A percentile compares a stretch with the other conserved stretches of the same genome.
Conservation (phyloP, 2,888 invertebrate genomes). For the Sipunculus nudus region DNA sequence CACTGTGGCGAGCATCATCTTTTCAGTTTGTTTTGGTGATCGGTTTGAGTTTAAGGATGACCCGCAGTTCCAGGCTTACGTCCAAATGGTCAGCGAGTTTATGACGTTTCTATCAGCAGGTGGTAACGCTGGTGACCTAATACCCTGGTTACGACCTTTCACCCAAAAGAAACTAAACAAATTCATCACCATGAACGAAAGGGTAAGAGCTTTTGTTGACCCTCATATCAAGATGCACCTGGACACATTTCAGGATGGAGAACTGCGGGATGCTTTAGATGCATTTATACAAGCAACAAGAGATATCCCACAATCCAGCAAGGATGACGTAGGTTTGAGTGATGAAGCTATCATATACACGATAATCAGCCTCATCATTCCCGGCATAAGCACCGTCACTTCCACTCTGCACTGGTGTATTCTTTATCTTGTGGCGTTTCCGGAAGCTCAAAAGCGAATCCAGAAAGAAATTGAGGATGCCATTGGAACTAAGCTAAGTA, state of each 20-base stretch:
- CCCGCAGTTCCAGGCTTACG: no score
- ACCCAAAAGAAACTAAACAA: conserved; percentile 43
- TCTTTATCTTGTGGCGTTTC: conserved; percentile 50
- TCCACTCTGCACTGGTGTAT: conserved; percentile 54
- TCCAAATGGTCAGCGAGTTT: no score
- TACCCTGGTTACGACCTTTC: conserved; percentile 55
- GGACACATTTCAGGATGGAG: conserved; percentile 44
- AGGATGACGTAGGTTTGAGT: conserved; percentile 46
- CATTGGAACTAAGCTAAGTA: conserved; percentile 43
- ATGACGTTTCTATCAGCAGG: no score
- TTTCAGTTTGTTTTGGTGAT: no score
- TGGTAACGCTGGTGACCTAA: conserved; percentile 56
- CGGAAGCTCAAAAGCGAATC: conserved; percentile 48
- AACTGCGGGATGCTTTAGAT: conserved; percentile 55
- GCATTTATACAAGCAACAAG: conserved; percentile 47
- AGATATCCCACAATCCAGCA: conserved; percentile 44
- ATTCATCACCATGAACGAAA: conserved; percentile 46
- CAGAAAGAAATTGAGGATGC: conserved; percentile 47
- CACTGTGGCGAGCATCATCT: no score
- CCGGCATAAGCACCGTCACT: conserved; percentile 58
- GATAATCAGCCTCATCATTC: conserved; percentile 54
- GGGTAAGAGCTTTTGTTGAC: conserved; percentile 49
- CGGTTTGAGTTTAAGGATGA: no score
- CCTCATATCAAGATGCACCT: conserved; percentile 51
- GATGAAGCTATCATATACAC: conserved; percentile 51